These are phyloP conservation scores for Lithodes maja DNA, from an alignment of 2,888 invertebrate species.

Conservation along the genomic window DNA sequence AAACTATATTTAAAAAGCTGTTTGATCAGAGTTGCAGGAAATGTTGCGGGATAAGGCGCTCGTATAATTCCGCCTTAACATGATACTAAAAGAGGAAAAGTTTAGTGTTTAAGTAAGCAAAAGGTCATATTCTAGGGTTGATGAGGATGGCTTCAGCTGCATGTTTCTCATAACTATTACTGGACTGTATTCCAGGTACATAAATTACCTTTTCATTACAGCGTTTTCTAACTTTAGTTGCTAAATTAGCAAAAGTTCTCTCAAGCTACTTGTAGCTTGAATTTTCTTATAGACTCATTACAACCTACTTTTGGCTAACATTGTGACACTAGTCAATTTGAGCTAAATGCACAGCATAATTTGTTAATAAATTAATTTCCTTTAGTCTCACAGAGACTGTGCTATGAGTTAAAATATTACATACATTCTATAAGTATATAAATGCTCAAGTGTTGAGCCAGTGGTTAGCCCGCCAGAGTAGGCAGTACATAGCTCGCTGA, in stretches of 20 bases:
- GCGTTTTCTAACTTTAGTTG: background rate
- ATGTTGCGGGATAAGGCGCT: too few species aligned
- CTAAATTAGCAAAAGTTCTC: constrained; percentile 2
- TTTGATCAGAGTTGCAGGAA: too few species aligned
- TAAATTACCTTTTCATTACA: background rate
- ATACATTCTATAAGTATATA: constrained; percentile 3
- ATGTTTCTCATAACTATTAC: constrained; percentile 6
- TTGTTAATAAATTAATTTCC: constrained; percentile 33
- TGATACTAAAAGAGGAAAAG: background rate
- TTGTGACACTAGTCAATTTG: constrained; percentile 46
- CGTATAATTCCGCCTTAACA: background rate
- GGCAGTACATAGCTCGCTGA: constrained; percentile 79
- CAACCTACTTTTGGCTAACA: constrained; percentile 44
- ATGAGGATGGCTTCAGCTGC: constrained; percentile 27
- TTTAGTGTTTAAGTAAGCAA: constrained; percentile 1
- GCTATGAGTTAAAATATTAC: constrained; percentile 21
- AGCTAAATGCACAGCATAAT: constrained; percentile 54
- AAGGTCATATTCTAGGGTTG: background rate
- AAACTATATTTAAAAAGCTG: too few species aligned
- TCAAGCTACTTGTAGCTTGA: constrained; percentile 38
- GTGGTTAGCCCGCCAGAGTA: constrained; percentile 84
- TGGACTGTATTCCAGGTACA: constrained; percentile 24
- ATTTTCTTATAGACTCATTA: constrained; percentile 21
- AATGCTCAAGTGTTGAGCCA: constrained; percentile 76
- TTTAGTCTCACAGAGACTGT: constrained; percentile 49